Conservation (phyloP, 2,113 vertebrate species). For the Lepisosteus osseus region DNA sequence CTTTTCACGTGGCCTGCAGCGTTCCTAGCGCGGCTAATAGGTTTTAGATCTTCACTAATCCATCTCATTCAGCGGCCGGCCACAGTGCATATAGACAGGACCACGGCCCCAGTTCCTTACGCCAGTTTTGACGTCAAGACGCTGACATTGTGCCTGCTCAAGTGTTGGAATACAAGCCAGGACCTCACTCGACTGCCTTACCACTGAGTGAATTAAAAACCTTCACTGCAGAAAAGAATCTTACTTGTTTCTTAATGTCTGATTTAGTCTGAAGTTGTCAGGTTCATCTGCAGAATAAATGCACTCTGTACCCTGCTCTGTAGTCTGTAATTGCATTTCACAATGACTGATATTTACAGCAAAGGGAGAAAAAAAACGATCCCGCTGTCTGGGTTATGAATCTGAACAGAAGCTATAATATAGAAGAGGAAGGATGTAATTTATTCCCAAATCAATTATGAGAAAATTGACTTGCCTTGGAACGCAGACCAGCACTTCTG, state of each 20-base stretch:
- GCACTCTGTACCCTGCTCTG: conserved; percentile 55
- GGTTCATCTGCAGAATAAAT: conserved; percentile 61
- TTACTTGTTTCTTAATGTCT: conserved; percentile 16
- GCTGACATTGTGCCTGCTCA: neutral
- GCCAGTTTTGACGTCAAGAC: conserved; percentile 2
- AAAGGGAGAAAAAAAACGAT: conserved; percentile 32
- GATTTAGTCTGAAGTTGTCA: conserved; percentile 47
- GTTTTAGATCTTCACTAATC: neutral
- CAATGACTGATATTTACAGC: conserved; percentile 66
- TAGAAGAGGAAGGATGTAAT: conserved; percentile 48
- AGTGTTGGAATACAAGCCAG: too few relatives aligned
- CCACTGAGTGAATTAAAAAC: conserved; percentile 14
- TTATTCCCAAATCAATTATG: conserved; percentile 53
- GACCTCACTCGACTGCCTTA: neutral
- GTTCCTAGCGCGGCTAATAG: neutral
- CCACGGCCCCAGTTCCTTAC: neutral
- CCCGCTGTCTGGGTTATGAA: conserved; percentile 25
- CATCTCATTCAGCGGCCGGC: neutral
- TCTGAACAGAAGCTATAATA: conserved; percentile 18
- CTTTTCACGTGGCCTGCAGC: neutral
- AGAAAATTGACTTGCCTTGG: conserved; percentile 42
- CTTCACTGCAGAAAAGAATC: neutral
- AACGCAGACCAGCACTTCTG: conserved; percentile 36
- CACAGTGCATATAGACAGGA: neutral
- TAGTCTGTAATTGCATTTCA: conserved; percentile 68